Evolutionary conservation across 2,797 vertebrate genomes (phyloP).

Genomic region (Decapterus maruadsi): DNA sequence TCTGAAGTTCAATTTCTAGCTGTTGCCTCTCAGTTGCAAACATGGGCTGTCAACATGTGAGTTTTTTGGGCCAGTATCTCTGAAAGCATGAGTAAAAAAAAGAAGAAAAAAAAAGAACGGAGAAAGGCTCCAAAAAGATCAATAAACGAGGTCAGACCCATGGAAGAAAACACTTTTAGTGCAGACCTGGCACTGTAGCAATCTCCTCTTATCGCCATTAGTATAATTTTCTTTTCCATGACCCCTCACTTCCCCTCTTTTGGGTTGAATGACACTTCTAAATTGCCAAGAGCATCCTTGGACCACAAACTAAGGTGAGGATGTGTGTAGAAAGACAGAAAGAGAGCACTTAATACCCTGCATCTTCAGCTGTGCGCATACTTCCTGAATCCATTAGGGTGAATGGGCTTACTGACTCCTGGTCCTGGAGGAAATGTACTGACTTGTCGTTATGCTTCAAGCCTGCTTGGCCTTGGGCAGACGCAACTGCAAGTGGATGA

Average conservation of each 20-base stretch:
- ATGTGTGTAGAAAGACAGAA: constrained; percentile 55
- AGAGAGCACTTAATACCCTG: constrained; percentile 70
- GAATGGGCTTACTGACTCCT: constrained; percentile 61
- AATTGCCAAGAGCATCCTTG: constrained; percentile 72
- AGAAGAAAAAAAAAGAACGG: neutral
- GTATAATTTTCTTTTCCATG: constrained; percentile 60
- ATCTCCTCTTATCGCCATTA: constrained; percentile 47
- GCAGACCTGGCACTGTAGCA: neutral
- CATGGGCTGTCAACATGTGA: constrained; percentile 1
- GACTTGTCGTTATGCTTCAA: constrained; percentile 67
- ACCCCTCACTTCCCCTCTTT: constrained; percentile 56
- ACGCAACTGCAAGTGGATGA: constrained; percentile 62
- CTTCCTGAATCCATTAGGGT: constrained; percentile 77
- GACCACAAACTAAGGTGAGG: constrained; percentile 68
- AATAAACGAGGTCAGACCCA: constrained; percentile 23
- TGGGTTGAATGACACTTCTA: constrained; percentile 59
- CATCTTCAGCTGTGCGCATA: constrained; percentile 57
- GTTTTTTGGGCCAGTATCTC: neutral
- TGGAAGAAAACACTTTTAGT: constrained; percentile 29
- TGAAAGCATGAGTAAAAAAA: constrained; percentile 10
- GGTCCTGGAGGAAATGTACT: constrained; percentile 60
- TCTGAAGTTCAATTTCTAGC: constrained; percentile 7
- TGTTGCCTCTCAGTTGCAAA: constrained; percentile 17
- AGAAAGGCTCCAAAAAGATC: constrained; percentile 9
- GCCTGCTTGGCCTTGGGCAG: constrained; percentile 69